A percentile compares a stretch with the other conserved stretches of the same genome.
These are phyloP conservation scores for Oophaga sylvatica DNA, from an alignment of 2,797 vertebrate genomes.

Conservation along the genomic window DNA sequence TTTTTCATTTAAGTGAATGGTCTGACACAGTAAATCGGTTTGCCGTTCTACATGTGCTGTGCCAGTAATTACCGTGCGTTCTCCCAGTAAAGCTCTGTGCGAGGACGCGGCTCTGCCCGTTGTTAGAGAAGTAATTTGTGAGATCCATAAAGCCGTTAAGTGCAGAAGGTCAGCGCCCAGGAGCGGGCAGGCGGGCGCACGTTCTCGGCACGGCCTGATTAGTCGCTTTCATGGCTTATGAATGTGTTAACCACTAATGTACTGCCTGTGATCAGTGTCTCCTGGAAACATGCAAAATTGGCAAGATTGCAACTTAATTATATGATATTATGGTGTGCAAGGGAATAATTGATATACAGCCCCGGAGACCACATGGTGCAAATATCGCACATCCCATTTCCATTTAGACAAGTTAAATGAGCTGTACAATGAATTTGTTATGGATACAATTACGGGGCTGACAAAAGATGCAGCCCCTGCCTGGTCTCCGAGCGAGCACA, in stretches of 20 bases:
- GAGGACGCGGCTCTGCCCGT: neutral
- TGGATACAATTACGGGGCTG: constrained; percentile 77
- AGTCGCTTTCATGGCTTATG: constrained; percentile 66
- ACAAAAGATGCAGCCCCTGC: constrained; percentile 69
- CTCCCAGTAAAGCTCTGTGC: neutral
- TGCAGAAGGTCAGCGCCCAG: constrained; percentile 58
- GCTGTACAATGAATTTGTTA: constrained; percentile 77
- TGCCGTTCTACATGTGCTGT: neutral
- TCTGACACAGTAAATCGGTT: neutral
- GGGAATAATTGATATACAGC: constrained; percentile 80
- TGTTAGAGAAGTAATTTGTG: constrained; percentile 27
- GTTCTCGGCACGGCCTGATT: constrained; percentile 67
- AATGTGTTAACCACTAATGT: constrained; percentile 70
- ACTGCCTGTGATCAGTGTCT: constrained; percentile 73
- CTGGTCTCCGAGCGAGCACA: constrained; percentile 45
- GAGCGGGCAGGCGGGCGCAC: constrained; percentile 60
- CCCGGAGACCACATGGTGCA: constrained; percentile 70
- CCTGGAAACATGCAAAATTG: constrained; percentile 74
- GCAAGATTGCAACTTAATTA: constrained; percentile 76
- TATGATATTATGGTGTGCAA: constrained; percentile 73
- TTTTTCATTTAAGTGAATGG: too few relatives aligned
- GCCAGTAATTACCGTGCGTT: neutral
- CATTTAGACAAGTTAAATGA: constrained; percentile 80
- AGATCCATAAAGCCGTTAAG: constrained; percentile 15
- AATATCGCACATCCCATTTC: constrained; percentile 77